These are phyloP conservation scores for Halcyon malimbica DNA, from an alignment of 2,113 vertebrate genomes.

Conservation along the genomic window DNA sequence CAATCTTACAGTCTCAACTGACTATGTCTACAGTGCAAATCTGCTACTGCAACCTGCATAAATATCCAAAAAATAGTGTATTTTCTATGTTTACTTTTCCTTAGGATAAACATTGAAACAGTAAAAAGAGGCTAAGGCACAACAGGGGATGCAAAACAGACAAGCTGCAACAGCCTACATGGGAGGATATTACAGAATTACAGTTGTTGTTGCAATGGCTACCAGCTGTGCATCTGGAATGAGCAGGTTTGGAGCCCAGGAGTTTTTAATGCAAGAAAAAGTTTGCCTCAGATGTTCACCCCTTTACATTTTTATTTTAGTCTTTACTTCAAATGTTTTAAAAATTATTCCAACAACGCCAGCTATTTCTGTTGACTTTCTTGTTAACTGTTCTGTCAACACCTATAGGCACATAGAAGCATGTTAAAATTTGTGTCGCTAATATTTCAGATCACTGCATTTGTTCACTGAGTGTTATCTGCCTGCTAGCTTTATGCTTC, in stretches of 20 bases:
- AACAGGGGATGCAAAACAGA: slow-evolving; percentile 46
- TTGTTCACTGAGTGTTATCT: background rate
- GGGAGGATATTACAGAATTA: slow-evolving; percentile 66
- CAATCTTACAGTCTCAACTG: slow-evolving; percentile 23
- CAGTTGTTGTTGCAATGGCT: slow-evolving; percentile 49
- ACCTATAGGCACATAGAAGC: background rate
- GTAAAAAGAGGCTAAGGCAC: slow-evolving; percentile 61
- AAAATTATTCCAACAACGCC: background rate
- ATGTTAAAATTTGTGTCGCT: background rate
- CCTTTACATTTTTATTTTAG: slow-evolving; percentile 16
- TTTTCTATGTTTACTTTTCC: slow-evolving; percentile 60
- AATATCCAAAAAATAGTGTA: background rate
- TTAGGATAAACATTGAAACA: slow-evolving; percentile 68
- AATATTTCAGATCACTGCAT: background rate
- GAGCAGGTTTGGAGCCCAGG: slow-evolving; percentile 42
- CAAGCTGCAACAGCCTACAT: slow-evolving; percentile 38
- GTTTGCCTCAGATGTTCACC: background rate
- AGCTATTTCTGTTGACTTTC: background rate
- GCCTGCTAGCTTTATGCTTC: background rate
- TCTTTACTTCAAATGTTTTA: background rate
- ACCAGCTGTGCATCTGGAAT: slow-evolving; percentile 70
- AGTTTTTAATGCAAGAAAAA: slow-evolving; percentile 28
- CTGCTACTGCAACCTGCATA: background rate
- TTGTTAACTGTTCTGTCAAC: background rate
- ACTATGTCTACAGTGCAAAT: background rate